Base-by-base conservation (phyloP, 2,797 vertebrate species). In the Pseudopleuronectes americanus region DNA sequence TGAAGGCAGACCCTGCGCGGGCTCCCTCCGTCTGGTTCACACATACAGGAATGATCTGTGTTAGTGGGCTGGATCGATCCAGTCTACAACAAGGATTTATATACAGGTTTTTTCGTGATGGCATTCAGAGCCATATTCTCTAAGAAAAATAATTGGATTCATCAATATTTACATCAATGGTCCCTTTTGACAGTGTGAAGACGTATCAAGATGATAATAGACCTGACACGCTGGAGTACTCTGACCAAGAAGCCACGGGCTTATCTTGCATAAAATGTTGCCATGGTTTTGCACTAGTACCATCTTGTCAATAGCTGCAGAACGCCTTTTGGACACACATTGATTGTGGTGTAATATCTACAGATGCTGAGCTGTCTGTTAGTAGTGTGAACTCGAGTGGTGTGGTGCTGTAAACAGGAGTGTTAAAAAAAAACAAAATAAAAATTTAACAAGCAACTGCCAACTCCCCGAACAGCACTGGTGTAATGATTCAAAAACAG, bases 181-280 rank as follows among this genome's bases (percentile, higher is more conserved):
- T 90, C 85, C 88, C 83, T 72, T 88, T 33, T 83, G 81, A 87
- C 71, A 76, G 72, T 80, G 77, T 80, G 77, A 83, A 72, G 61
- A 80, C 72, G 82, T 82, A 84, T 80, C 75, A 88, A 85, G 83
- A 90, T 77, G 56, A 81, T 61, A 81, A 65, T 31, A 88, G 4
- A 89, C 76, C 67, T 77, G 81, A 90, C 82, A 79, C 21, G 58
- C 78, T 78, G 4, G 43, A 68, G 67, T 81, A 59, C 64, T 79
- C 66, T 75, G 68, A 84, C 72, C 57, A 57, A 78, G 74, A 80
- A 84, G 71, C 74, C 74, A 36, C 36, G 26, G 21, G 69, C 70
- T 86, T 55, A 77, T 82, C 74, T 93, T 93, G 90, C 90, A 92
- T 90, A 92, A 88, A 78, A 85, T 81, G 79, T 87, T 82, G 71